These are phyloP conservation scores for Salvelinus alpinus DNA, from an alignment of 2,113 vertebrate genomes.

Conservation along the genomic window DNA sequence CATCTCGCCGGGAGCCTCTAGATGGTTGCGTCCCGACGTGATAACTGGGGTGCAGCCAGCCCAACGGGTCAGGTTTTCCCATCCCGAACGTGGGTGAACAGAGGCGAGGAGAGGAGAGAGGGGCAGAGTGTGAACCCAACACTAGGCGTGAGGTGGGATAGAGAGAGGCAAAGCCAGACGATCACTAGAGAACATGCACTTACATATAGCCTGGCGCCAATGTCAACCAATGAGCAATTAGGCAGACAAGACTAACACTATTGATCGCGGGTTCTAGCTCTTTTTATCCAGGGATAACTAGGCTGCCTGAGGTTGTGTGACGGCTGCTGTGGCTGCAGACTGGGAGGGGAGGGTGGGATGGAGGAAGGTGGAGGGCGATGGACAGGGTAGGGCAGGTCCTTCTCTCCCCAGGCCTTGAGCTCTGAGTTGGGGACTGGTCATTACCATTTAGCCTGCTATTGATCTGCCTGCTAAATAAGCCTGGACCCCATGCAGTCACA, in stretches of 20 bases:
- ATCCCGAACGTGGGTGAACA: conserved; percentile 41
- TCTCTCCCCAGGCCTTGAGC: conserved; percentile 58
- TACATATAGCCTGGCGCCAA: conserved; percentile 71
- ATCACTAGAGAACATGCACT: conserved; percentile 69
- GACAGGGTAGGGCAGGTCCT: conserved; percentile 46
- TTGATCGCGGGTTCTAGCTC: conserved; percentile 71
- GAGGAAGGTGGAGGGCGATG: conserved; percentile 28
- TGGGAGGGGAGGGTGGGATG: conserved; percentile 19
- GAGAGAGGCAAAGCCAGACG: conserved; percentile 50
- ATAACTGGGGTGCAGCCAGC: conserved; percentile 59
- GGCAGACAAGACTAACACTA: conserved; percentile 80
- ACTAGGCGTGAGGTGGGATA: conserved; percentile 22
- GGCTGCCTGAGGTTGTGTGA: conserved; percentile 69
- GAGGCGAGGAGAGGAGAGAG: conserved; percentile 29
- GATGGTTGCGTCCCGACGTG: conserved; percentile 59
- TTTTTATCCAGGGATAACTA: conserved; percentile 71
- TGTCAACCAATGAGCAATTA: conserved; percentile 87
- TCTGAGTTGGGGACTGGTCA: conserved; percentile 43
- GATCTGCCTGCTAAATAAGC: conserved; percentile 61
- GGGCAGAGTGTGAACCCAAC: conserved; percentile 42
- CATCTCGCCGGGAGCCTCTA: conserved; percentile 60
- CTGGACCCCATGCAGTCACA: conserved; percentile 47
- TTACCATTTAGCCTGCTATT: conserved; percentile 66
- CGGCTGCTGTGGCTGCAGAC: conserved; percentile 62
- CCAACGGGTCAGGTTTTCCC: conserved; percentile 55